Evolutionary conservation across 2,888 invertebrate genomes (phyloP).

Genomic region (Oeneis ivallda): DNA sequence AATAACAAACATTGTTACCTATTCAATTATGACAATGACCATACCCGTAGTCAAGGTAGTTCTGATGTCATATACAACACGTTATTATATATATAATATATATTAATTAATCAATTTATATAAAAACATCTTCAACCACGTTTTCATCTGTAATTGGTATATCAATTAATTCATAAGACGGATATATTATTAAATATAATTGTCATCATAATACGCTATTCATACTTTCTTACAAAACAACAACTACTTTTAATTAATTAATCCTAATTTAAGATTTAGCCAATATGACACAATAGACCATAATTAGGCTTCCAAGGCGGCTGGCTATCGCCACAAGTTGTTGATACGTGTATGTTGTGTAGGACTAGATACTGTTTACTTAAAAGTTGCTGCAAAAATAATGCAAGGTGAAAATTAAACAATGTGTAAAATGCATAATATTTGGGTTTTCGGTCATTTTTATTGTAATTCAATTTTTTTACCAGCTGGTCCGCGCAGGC

Average conservation of each 20-base stretch:
- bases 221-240: constrained; percentile 79
- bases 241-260: constrained; percentile 76
- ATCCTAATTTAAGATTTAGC: constrained; percentile 64
- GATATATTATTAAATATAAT: constrained; percentile 77
- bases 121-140: constrained; percentile 77
- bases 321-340: constrained; percentile 41
- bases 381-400: too few relatives aligned
- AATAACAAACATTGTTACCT: constrained; percentile 66
- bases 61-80: constrained; percentile 60
- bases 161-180: constrained; percentile 77
- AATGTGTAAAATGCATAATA: constrained; percentile 1
- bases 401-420: not conserved
- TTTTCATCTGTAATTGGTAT: constrained; percentile 63
- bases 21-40: constrained; percentile 56
- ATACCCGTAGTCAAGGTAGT: constrained; percentile 51
- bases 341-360: not conserved
- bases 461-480: too few relatives aligned
- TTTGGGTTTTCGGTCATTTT: not conserved
- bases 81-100: constrained; percentile 61
- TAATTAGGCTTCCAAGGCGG: constrained; percentile 64
- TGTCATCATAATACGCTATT: constrained; percentile 71
- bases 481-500: too few relatives aligned
- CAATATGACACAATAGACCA: constrained; percentile 64
- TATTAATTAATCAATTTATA: constrained; percentile 75
- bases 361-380: not conserved